These are phyloP conservation scores for Leptarthrus brevirostris DNA, from an alignment of 2,888 invertebrate genomes.

Conservation along the genomic window DNA sequence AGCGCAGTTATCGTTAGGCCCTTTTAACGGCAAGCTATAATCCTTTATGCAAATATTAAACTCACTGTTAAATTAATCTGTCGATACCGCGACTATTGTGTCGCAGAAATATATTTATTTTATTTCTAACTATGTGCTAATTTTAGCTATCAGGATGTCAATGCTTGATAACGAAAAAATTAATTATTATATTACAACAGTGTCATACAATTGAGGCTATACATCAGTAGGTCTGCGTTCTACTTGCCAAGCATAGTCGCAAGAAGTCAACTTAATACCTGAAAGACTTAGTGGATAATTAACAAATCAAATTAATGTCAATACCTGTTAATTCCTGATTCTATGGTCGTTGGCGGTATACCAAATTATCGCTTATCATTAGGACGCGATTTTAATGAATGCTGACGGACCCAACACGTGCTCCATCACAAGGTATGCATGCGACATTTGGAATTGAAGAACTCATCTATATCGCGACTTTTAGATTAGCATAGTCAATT, in stretches of 20 bases:
- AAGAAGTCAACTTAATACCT: too few species aligned
- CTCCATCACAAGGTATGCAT: slow-evolving; percentile 9
- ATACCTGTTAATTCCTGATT: not conserved
- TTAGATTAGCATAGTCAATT: slow-evolving; percentile 36
- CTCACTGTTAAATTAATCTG: too few species aligned
- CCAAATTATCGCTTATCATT: not conserved
- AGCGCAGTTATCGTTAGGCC: not conserved
- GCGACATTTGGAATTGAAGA: not conserved
- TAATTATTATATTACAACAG: not conserved
- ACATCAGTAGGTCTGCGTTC: too few species aligned
- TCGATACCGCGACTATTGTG: too few species aligned
- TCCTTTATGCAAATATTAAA: not conserved
- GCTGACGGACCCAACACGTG: not conserved
- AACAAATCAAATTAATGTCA: not conserved
- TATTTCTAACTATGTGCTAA: not conserved
- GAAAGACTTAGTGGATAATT: not conserved
- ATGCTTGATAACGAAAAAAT: not conserved
- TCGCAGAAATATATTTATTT: too few species aligned
- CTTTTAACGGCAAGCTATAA: not conserved
- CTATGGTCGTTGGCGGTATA: not conserved
- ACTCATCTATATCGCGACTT: slow-evolving; percentile 12
- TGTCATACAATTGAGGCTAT: too few species aligned
- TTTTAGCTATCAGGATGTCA: not conserved
- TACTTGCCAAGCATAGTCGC: too few species aligned
- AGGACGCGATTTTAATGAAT: not conserved